Conservation (phyloP, 2,113 vertebrate species). For the Progne subis region DNA sequence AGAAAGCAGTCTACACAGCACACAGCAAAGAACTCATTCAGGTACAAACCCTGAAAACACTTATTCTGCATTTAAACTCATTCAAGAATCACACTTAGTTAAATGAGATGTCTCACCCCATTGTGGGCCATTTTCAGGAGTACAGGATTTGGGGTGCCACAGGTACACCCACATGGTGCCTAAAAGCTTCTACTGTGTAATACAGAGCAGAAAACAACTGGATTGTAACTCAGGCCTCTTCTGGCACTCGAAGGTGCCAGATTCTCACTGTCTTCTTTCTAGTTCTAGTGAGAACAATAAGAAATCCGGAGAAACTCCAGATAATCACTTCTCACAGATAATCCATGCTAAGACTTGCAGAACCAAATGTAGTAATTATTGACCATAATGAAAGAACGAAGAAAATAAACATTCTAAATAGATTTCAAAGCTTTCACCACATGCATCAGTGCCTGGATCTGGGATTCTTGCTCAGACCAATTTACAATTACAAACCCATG, state of each 20-base stretch:
- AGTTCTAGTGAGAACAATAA: background rate
- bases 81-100: background rate
- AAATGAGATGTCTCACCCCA: background rate
- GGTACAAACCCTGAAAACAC: background rate
- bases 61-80: background rate
- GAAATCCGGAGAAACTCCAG: background rate
- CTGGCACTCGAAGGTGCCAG: background rate
- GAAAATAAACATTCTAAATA: background rate
- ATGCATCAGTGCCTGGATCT: background rate
- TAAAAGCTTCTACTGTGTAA: background rate
- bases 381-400: background rate
- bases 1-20: background rate
- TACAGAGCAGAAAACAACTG: background rate
- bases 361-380: background rate
- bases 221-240: background rate
- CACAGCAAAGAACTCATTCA: background rate
- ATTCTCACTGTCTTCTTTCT: background rate
- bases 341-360: background rate
- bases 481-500: accelerated
- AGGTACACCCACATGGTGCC: background rate
- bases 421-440: background rate
- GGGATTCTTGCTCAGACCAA: background rate
- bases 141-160: background rate
- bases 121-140: background rate
- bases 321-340: background rate